Conservation (phyloP, 2,113 vertebrate species). For the Potamarius usumacintae region DNA sequence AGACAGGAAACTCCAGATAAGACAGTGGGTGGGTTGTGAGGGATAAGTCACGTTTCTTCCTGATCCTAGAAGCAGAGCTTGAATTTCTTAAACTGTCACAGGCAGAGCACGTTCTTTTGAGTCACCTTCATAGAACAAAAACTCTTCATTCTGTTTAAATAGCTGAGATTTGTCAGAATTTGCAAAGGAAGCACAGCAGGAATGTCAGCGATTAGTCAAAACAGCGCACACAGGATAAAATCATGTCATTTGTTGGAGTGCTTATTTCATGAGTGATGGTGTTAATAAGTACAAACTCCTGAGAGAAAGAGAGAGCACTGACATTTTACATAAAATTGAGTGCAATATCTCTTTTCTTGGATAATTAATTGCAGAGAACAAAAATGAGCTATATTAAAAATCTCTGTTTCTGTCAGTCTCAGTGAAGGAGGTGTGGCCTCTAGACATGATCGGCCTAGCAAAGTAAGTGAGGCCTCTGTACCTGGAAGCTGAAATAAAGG, state of each 20-base stretch:
- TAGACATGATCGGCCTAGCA: too few relatives aligned
- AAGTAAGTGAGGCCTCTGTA: too few relatives aligned
- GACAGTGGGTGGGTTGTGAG: background rate
- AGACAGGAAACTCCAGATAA: background rate
- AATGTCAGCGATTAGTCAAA: background rate
- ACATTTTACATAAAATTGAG: background rate
- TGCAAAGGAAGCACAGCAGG: background rate
- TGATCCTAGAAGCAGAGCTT: background rate
- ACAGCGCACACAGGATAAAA: background rate
- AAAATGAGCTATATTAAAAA: background rate
- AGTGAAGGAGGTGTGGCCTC: too few relatives aligned
- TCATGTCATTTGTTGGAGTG: background rate
- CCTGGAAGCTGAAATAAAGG: too few relatives aligned
- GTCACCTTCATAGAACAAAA: background rate
- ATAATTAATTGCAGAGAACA: background rate
- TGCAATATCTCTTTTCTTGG: background rate
- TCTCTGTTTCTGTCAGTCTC: background rate
- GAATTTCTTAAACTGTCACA: background rate
- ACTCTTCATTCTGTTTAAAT: background rate
- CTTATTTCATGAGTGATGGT: background rate
- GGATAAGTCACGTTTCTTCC: background rate
- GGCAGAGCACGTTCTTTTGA: background rate
- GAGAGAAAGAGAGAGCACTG: background rate
- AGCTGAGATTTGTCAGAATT: constrained; percentile 1
- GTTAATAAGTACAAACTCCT: background rate